A percentile compares a stretch with the other conserved stretches of the same genome.
Evolutionary conservation across 2,113 vertebrate genomes (phyloP).

Genomic region (Cairina moschata): DNA sequence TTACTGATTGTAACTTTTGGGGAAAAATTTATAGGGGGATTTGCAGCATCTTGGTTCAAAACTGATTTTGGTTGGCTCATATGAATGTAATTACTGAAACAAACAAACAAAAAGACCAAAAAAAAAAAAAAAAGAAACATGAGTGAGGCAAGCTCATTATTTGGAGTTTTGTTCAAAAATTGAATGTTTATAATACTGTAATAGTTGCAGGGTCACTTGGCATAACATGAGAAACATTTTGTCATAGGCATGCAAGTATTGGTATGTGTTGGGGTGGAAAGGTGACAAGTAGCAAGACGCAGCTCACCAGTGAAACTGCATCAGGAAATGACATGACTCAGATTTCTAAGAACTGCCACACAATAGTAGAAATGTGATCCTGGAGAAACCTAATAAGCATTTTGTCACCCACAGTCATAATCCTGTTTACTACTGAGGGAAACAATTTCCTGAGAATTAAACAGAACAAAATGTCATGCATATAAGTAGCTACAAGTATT

Average conservation of each 20-base stretch:
- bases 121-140: neutral
- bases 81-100: neutral
- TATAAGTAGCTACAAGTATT: neutral
- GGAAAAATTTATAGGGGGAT: neutral
- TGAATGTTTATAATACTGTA: neutral
- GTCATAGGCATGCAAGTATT: neutral
- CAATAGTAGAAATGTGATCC: neutral
- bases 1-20: neutral
- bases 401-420: neutral
- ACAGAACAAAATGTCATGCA: neutral
- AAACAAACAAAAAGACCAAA: neutral
- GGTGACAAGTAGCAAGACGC: neutral
- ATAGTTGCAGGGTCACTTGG: neutral
- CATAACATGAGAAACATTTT: neutral
- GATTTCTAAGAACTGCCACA: neutral
- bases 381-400: neutral
- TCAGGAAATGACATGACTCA: neutral
- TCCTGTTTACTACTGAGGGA: neutral
- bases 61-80: neutral
- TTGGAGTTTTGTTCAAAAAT: neutral
- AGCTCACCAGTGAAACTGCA: neutral
- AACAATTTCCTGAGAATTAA: too few relatives aligned
- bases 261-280: neutral
- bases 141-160: neutral
- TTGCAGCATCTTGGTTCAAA: neutral